A percentile compares a stretch with the other conserved stretches of the same genome.
These are phyloP conservation scores for Phymastichus coffea DNA, from an alignment of 1,140 invertebrate species.

Conservation along the genomic window DNA sequence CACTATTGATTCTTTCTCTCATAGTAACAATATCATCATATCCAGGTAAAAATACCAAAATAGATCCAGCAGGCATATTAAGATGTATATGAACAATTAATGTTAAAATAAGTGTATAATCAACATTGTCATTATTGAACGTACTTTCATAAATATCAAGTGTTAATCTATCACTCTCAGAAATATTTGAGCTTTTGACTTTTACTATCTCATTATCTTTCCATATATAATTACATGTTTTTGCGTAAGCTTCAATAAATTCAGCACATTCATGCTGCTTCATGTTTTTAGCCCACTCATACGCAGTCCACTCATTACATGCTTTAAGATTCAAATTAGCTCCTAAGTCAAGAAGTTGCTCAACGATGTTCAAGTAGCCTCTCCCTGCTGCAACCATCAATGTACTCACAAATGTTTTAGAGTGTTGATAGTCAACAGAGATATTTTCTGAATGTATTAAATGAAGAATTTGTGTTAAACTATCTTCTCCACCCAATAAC, in stretches of 20 bases:
- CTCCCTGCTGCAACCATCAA: conserved; percentile 76
- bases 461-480: conserved; percentile 72
- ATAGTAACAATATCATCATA: conserved; percentile 89
- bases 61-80: conserved; percentile 67
- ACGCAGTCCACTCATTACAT: conserved; percentile 70
- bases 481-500: conserved; percentile 61
- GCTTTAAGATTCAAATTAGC: conserved; percentile 68
- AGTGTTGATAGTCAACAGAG: conserved; percentile 67
- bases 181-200: no score
- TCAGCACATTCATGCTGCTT: conserved; percentile 62
- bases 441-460: conserved; percentile 74
- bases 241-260: conserved; percentile 56
- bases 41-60: conserved; percentile 89
- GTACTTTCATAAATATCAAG: conserved; percentile 63
- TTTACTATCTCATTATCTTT: conserved; percentile 48
- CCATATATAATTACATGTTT: conserved; percentile 44
- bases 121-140: conserved; percentile 63
- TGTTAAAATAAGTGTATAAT: conserved; percentile 68
- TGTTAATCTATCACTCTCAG: conserved; percentile 62
- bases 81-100: conserved; percentile 67
- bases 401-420: conserved; percentile 67
- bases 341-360: conserved; percentile 70
- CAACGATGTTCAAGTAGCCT: conserved; percentile 65
- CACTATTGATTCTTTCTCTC: conserved; percentile 66
- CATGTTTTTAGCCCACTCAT: conserved; percentile 72